Conservation (phyloP, 2,888 invertebrate species). For the Meliscaeva auricollis region DNA sequence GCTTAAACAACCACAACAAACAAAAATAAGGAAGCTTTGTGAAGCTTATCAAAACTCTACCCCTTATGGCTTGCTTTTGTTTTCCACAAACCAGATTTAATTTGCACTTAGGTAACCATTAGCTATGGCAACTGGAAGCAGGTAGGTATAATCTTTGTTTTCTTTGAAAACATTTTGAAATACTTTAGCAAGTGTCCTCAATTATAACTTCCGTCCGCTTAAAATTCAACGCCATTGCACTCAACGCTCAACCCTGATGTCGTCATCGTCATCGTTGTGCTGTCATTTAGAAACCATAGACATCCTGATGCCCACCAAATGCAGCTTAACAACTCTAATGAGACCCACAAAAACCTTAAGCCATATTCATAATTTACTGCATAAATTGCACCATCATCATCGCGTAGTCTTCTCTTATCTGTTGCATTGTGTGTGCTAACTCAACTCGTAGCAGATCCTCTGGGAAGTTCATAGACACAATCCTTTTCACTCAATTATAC, state of each 20-base stretch:
- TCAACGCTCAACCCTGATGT: constrained; percentile 6
- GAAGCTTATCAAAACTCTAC: neutral
- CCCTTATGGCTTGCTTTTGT: neutral
- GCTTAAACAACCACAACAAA: constrained; percentile 8
- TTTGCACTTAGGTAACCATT: too few relatives aligned
- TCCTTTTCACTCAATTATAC: constrained; percentile 61
- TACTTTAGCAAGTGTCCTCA: constrained; percentile 41
- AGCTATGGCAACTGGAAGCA: neutral
- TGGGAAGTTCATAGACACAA: constrained; percentile 14
- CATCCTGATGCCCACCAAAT: constrained; percentile 19
- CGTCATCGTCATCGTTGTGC: neutral
- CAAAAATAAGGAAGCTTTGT: neutral
- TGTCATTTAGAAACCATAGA: constrained; percentile 37
- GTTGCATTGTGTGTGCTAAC: constrained; percentile 52
- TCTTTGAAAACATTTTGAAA: constrained; percentile 37
- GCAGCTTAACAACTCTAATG: constrained; percentile 24
- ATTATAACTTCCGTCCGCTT: constrained; percentile 45
- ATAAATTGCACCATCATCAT: constrained; percentile 36
- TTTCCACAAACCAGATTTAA: constrained; percentile 1
- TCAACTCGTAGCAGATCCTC: constrained; percentile 21
- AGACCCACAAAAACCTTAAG: constrained; percentile 37
- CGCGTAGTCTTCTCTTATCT: constrained; percentile 34
- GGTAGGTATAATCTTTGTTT: neutral
- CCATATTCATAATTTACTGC: constrained; percentile 47
- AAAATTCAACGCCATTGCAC: constrained; percentile 42